A percentile compares a stretch with the other conserved stretches of the same genome.
These are phyloP conservation scores for Drosophila fulvimacula DNA, from an alignment of 2,888 invertebrate genomes.

Conservation along the genomic window DNA sequence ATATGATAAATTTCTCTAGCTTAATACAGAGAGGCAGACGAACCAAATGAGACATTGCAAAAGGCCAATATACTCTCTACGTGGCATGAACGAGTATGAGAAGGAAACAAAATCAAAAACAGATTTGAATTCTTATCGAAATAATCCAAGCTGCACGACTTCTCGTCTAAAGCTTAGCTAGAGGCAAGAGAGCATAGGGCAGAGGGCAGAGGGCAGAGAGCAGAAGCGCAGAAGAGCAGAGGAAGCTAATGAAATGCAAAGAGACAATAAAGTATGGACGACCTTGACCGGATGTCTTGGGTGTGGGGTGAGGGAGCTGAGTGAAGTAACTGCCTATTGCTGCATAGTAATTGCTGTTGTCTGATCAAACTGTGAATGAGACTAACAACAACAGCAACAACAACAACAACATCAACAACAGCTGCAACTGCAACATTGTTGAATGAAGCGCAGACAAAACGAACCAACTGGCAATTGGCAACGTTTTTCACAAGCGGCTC, in stretches of 20 bases:
- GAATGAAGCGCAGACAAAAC: conserved; percentile 63
- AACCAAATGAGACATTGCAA: neutral
- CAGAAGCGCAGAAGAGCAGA: neutral
- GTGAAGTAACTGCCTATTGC: neutral
- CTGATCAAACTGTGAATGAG: conserved; percentile 33
- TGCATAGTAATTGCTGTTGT: conserved; percentile 37
- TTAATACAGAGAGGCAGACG: no score
- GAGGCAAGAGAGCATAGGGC: neutral
- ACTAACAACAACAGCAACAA: conserved; percentile 25
- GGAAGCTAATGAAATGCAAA: conserved; percentile 1
- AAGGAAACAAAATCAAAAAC: conserved; percentile 7
- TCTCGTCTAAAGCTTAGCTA: neutral
- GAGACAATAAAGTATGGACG: conserved; percentile 7
- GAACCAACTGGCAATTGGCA: conserved; percentile 36
- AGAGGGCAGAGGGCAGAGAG: neutral
- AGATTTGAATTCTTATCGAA: conserved; percentile 57
- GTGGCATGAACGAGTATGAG: neutral
- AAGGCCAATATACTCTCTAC: neutral
- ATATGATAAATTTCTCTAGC: no score
- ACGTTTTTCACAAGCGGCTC: conserved; percentile 41
- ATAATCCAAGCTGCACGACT: conserved; percentile 65
- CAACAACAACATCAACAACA: conserved; percentile 25
- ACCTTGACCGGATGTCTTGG: conserved; percentile 3
- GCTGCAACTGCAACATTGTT: conserved; percentile 59
- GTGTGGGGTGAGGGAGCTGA: neutral